These are phyloP conservation scores for Isoperla grammatica DNA, from an alignment of 2,888 invertebrate species.

Conservation along the genomic window DNA sequence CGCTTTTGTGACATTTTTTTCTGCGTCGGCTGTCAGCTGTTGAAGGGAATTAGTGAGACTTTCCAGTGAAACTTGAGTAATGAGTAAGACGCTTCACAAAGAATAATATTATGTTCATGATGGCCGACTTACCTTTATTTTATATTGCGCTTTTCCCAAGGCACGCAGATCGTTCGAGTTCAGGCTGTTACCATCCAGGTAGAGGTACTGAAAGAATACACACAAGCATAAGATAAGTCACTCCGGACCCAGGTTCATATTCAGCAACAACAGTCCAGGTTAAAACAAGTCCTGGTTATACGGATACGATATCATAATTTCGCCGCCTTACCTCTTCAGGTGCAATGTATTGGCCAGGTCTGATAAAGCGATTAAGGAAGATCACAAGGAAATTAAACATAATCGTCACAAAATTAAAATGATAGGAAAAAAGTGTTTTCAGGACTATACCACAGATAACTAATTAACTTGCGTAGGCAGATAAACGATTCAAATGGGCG, in stretches of 20 bases:
- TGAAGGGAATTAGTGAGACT: slow-evolving; percentile 3
- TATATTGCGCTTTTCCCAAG: slow-evolving; percentile 50
- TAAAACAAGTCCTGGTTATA: no score
- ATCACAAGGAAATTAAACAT: slow-evolving; percentile 1
- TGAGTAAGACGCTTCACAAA: no score
- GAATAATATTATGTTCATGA: no score
- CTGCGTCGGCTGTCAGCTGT: slow-evolving; percentile 50
- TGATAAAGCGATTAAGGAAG: slow-evolving; percentile 31
- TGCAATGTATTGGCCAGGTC: slow-evolving; percentile 39
- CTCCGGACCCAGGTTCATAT: no score
- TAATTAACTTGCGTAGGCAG: no score
- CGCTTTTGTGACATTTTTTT: slow-evolving; percentile 48
- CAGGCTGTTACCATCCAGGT: slow-evolving; percentile 52
- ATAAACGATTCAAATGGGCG: no score
- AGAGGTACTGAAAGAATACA: slow-evolving; percentile 48
- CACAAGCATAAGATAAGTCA: no score
- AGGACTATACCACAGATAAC: no score
- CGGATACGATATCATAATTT: no score
- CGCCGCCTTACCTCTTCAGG: slow-evolving; percentile 40
- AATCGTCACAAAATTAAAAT: background rate
- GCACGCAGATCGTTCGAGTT: slow-evolving; percentile 51
- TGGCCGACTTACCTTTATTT: slow-evolving; percentile 48
- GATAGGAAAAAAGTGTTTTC: no score
- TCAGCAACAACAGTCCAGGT: no score
- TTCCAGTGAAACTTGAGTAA: background rate